A percentile compares a stretch with the other conserved stretches of the same genome.
These are phyloP conservation scores for Xiphias gladius DNA, from an alignment of 2,113 vertebrate genomes.

Conservation along the genomic window DNA sequence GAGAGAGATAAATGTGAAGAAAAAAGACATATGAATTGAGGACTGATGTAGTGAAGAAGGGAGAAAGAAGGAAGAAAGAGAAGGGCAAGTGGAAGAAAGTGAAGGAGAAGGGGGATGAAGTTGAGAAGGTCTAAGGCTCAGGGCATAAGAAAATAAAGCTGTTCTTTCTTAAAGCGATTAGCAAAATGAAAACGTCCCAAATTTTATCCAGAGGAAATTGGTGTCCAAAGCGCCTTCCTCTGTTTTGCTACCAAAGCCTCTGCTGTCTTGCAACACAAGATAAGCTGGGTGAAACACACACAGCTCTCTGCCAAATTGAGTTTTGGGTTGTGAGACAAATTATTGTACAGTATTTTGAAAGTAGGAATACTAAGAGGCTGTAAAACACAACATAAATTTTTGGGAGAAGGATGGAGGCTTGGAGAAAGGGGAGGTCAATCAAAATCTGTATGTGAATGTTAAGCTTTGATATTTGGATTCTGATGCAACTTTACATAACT, in stretches of 20 bases:
- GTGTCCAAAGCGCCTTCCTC: slow-evolving; percentile 14
- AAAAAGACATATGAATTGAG: neutral
- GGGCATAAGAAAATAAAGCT: neutral
- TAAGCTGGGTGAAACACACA: neutral
- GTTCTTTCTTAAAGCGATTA: neutral
- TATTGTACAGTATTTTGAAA: neutral
- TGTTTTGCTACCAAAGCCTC: slow-evolving; percentile 2
- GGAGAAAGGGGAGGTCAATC: neutral
- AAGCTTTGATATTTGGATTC: too few species aligned
- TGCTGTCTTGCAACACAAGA: slow-evolving; percentile 9
- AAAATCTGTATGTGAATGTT: too few species aligned
- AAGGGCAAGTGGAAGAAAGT: neutral
- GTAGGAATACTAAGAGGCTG: neutral
- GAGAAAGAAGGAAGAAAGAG: neutral
- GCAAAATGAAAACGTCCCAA: slow-evolving; percentile 1
- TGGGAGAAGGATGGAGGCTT: too few species aligned
- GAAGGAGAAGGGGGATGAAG: neutral
- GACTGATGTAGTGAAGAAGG: too few species aligned
- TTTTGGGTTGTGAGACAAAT: neutral
- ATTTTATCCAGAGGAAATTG: slow-evolving; percentile 18
- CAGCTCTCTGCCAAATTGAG: neutral
- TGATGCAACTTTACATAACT: too few species aligned
- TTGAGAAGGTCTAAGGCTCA: neutral
- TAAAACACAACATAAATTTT: neutral
- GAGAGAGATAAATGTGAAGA: neutral